Evolutionary conservation across 1,140 invertebrate species (phyloP).

Genomic region (Diorhabda carinulata): DNA sequence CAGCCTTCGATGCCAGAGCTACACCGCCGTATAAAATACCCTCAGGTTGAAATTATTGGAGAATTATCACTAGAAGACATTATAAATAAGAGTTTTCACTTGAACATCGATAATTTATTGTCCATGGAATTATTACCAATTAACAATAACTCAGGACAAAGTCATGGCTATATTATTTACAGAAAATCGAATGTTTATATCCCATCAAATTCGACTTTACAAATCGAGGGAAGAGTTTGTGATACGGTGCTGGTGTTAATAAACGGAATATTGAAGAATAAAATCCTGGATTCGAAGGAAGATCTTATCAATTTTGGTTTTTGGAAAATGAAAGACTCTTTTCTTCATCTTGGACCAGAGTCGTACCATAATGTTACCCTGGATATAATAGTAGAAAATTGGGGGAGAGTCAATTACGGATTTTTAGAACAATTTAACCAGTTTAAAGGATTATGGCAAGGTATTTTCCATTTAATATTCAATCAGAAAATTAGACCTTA

Average conservation of each 20-base stretch:
- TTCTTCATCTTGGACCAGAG: conserved; percentile 28
- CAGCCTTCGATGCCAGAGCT: conserved; percentile 43
- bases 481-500: no score
- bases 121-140: conserved; percentile 57
- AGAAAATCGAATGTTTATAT: conserved; percentile 41
- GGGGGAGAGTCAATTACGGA: conserved; percentile 57
- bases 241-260: conserved; percentile 55
- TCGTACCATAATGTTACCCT: conserved; percentile 40
- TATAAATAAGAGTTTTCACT: conserved; percentile 50
- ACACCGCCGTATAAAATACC: conserved; percentile 42
- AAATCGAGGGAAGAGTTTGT: conserved; percentile 50
- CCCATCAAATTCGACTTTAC: conserved; percentile 37
- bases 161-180: conserved; percentile 59
- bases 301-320: conserved; percentile 50
- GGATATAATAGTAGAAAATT: conserved; percentile 60
- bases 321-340: conserved; percentile 47
- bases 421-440: conserved; percentile 48
- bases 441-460: conserved; percentile 52
- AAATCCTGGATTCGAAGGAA: conserved; percentile 34
- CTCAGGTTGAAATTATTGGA: conserved; percentile 28
- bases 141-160: conserved; percentile 55
- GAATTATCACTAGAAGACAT: conserved; percentile 30
- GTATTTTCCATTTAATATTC: background rate
- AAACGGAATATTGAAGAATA: conserved; percentile 47
- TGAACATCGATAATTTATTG: conserved; percentile 46